Conservation (phyloP, 2,113 vertebrate genomes). For the Ammodytes dubius region DNA sequence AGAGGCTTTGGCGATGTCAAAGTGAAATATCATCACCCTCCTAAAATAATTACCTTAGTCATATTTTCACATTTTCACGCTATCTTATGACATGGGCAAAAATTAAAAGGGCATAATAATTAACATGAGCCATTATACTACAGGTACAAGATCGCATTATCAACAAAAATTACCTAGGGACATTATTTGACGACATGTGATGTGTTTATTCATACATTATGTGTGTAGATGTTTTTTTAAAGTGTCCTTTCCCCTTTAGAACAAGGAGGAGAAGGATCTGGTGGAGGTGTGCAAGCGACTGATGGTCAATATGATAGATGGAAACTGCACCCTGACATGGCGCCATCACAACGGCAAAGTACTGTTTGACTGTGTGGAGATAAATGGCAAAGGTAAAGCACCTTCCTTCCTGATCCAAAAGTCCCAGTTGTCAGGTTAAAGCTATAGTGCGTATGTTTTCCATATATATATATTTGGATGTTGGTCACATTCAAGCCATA, state of each 20-base stretch:
- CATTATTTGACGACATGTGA: neutral
- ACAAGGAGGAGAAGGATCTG: conserved; percentile 23
- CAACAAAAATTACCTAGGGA: no score
- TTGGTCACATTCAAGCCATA: no score
- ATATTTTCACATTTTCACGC: no score
- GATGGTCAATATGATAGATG: conserved; percentile 38
- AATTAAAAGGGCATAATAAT: no score
- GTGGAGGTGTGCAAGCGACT: conserved; percentile 59
- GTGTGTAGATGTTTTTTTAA: neutral
- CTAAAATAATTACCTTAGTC: no score
- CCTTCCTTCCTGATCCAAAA: no score
- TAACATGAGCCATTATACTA: no score
- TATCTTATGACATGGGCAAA: no score
- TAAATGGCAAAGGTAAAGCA: conserved; percentile 59
- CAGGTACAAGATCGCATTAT: no score
- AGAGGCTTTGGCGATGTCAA: neutral
- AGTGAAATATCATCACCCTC: no score
- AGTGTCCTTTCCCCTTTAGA: conserved; percentile 27
- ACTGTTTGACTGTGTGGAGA: conserved; percentile 20
- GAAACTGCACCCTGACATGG: conserved; percentile 56
- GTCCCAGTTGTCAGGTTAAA: neutral
- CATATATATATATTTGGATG: no score
- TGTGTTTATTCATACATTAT: neutral
- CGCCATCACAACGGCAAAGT: rapidly evolving
- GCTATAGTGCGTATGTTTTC: no score